Base-by-base conservation (phyloP, 2,113 vertebrate species). In the Eptesicus fuscus region DNA sequence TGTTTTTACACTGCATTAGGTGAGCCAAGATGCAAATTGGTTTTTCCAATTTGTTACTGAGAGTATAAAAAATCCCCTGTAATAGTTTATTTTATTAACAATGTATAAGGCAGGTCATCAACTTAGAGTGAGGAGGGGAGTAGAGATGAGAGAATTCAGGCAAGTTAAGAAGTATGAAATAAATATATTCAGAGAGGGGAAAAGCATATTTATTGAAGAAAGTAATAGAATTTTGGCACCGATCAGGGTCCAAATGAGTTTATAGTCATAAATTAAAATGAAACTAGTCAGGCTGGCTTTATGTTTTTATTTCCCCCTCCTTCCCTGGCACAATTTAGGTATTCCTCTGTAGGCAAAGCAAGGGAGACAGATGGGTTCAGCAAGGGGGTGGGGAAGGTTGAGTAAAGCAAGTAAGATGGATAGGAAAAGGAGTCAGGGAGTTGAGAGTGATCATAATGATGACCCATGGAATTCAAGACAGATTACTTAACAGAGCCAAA, bases 191-290 rank as follows among this genome's bases (percentile, higher is more conserved):
- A 76, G 32, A 79, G 14, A 59, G 4, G 17, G 8, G 18, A 8
- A 42, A 82, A 90, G 7, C n/a, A 87, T 74, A 65, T 47, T 49
- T 73, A 91, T 20, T 44, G 12, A 93, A 74, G 22, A 90, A 85
- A 53, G 11, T 32, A 69, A 70, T 61, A 87, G 25, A 51, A 79
- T 77, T 84, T 83, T 90, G 16, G 6, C 35, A 71, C 14, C 49
- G 49, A 40, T 80, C 12, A 83, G 30, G 9, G 4, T 56, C 59
- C 42, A 94, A 2, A 18, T 42, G 51, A 40, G 4, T 49, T 95
- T 37, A 56, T 59, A 30, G 17, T 69, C 12, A 69, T 42, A 73
- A 93, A 74, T 63, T 78, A 44, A 94, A 96, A 42, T 67, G 30
- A 94, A 83, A 49, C 3, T n/a, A 74, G 8, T 73, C 32, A 76